These are phyloP conservation scores for Heterochromis multidens DNA, from an alignment of 2,113 vertebrate species.

Conservation along the genomic window DNA sequence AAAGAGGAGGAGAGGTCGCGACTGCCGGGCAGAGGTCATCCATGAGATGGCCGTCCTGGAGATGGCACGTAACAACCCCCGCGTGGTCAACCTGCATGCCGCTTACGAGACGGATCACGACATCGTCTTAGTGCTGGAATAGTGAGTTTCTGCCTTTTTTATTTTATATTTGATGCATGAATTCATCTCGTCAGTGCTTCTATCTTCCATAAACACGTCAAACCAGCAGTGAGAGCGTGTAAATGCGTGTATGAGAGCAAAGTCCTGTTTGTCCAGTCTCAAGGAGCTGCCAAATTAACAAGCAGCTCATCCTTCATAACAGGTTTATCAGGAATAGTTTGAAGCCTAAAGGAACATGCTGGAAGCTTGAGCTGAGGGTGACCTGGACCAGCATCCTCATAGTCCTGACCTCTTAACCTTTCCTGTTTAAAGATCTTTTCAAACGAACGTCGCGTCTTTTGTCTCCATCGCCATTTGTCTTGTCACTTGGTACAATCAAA, in stretches of 20 bases:
- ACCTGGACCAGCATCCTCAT: neutral
- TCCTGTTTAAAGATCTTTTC: neutral
- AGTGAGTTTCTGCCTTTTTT: constrained; percentile 79
- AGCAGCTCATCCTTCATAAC: neutral
- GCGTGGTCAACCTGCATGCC: constrained; percentile 87
- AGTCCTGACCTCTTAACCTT: neutral
- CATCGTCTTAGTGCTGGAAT: constrained; percentile 90
- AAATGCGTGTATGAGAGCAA: neutral
- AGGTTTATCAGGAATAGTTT: constrained; percentile 18
- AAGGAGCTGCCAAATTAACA: neutral
- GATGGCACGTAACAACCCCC: constrained; percentile 79
- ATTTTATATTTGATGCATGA: neutral
- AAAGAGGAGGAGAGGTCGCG: constrained; percentile 90
- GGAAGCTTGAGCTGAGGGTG: neutral
- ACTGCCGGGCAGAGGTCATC: constrained; percentile 88
- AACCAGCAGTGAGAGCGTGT: neutral
- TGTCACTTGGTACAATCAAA: neutral
- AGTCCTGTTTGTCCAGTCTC: constrained; percentile 10
- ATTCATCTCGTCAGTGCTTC: neutral
- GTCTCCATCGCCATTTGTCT: neutral
- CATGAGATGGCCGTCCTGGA: constrained; percentile 96
- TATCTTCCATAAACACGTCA: neutral
- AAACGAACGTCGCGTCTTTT: neutral
- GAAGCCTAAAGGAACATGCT: neutral
- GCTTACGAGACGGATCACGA: constrained; percentile 91